Base-by-base conservation (phyloP, 2,888 invertebrate genomes). In the Allacma fusca region DNA sequence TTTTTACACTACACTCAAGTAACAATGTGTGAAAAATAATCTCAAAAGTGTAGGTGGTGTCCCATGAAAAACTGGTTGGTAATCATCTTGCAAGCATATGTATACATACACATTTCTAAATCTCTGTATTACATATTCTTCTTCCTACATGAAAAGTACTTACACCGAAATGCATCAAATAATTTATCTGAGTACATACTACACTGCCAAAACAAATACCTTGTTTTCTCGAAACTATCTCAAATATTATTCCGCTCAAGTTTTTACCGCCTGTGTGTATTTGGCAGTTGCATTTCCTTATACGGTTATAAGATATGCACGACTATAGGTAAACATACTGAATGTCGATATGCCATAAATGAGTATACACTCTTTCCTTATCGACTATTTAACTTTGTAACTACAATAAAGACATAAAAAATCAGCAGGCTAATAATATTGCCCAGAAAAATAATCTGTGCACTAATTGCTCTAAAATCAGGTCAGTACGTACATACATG, bases 11-110 rank as follows among this genome's bases (percentile, higher is more conserved):
- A 13, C 19, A n/a, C 50, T 50, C 19, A 50, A 34, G 34, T n/a
- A 50, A 50, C 50, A 50, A 50, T 16, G 50, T 50, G 16, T 50
- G n/a, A 13, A n/a, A 50, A 50, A 19, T 2, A 50, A 50, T 50
- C n/a, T 19, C 7, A 50, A 50, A 50, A 50, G 50, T 50, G 70
- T 70, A 70, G 70, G 70, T 70, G 70, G 70, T 26, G 24, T 21
- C 29, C 19, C 19, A 24, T 23, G 50, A 44, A 70, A 70, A 70
- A 70, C 70, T 70, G 70, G 70, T 70, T 70, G n/a, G 50, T 50
- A 13, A n/a, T 50, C 4, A 50, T 50, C 16, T 13, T 50, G 50
- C 19, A 50, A 50, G 16, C n/a, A 5, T 50, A 50, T 16, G 16
- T 13, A 50, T 50, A 50, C 50, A 50, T 13, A 50, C 1, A 50